Evolutionary conservation across 2,888 invertebrate genomes (phyloP), one percentile per base, ranked within the genome.

Genomic region (Eupithecia tripunctaria): DNA sequence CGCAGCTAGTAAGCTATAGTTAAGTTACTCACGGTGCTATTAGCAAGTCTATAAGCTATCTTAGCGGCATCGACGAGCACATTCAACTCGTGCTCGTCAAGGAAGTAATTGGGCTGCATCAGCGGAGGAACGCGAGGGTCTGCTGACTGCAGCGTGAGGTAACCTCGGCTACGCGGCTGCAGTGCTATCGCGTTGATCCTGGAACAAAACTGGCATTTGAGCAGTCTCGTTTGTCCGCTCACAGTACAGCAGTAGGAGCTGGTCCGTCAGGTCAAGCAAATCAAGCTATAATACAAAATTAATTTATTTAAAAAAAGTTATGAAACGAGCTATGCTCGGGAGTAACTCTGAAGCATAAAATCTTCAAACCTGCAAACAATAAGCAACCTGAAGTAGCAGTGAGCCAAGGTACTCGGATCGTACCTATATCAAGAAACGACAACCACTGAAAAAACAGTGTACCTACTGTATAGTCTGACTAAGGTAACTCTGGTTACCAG

Each of bases 71-170:
- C 96, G 0, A 96, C 94, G 12, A 97, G 84, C 4, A 95, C 95
- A 1, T 95, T 91, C 2, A 95, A 84, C 82, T 98, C 98, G 78
- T 96, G 93, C 0, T 96, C 95, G 59, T 96, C 95, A 5, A 92
- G 90, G 82, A 97, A 94, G 88, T 98, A 98, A 87, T 97, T 97
- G 0, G 97, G 97, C 79, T 96, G 95, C 88, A 98, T 96, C n/a
- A 96, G 77, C 0, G 98, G 98, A 51, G 96, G 94, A 10, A 95
- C 95, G 21, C 95, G 84, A 0, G 98, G 97, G 88, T 98, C 95
- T 32, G 94, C 94, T 0, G 96, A 96, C 70, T 95, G 95, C 60
- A 98, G 91, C 8, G 95, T 93, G 5, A 97, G 80, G 82, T 94
- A 94, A 0, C 97, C 97, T 79, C 95, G 93, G 79, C 96, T 96